A percentile compares a stretch with the other conserved stretches of the same genome.
These are phyloP conservation scores for Plemyria rubiginata DNA, from an alignment of 2,888 invertebrate species.

Conservation along the genomic window DNA sequence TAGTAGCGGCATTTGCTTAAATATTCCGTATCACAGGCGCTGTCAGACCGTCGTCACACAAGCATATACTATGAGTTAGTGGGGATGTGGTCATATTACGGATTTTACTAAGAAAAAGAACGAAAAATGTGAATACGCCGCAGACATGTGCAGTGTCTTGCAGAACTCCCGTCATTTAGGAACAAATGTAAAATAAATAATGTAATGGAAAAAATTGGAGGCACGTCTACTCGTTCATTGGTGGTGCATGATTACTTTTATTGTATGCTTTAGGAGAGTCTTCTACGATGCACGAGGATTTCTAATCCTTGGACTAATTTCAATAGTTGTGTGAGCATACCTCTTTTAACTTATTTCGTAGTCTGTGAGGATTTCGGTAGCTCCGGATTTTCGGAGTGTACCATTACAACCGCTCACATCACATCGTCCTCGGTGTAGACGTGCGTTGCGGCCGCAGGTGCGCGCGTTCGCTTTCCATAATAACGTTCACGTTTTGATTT, in stretches of 20 bases:
- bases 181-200: no score
- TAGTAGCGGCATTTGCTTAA: conserved; percentile 14
- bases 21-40: conserved; percentile 30
- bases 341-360: background rate
- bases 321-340: no score
- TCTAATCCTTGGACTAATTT: no score
- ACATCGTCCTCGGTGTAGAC: background rate
- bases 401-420: background rate
- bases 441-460: background rate
- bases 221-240: no score
- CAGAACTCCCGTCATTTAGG: no score
- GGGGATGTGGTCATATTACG: conserved; percentile 17
- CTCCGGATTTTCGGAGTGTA: conserved; percentile 9
- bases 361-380: background rate
- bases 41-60: conserved; percentile 40
- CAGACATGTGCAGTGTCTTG: no score
- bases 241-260: no score
- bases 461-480: conserved; percentile 24
- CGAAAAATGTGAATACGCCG: background rate
- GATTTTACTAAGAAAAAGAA: conserved; percentile 12
- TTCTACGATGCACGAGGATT: no score
- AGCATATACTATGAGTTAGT: conserved; percentile 19
- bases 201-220: no score
- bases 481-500: conserved; percentile 22
- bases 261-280: no score